A percentile compares a stretch with the other conserved stretches of the same genome.
Conservation (phyloP, 2,888 invertebrate genomes). For the Strigamia transsilvanica region DNA sequence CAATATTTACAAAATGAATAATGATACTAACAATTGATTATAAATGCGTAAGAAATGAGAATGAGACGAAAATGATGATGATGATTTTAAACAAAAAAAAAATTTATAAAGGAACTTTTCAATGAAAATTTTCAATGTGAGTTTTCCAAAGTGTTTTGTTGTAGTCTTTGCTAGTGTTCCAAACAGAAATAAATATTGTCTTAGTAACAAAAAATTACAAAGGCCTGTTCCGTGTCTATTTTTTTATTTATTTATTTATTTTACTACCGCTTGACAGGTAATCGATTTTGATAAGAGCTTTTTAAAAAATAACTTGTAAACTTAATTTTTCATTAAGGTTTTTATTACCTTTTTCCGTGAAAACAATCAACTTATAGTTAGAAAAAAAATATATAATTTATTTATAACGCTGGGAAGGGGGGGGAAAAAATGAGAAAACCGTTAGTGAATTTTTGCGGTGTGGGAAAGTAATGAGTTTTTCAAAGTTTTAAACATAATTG, state of each 20-base stretch:
- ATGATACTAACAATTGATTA: neutral
- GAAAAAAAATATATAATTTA: constrained; percentile 41
- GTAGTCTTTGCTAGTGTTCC: constrained; percentile 49
- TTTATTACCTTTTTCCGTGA: constrained; percentile 49
- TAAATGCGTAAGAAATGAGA: constrained; percentile 39
- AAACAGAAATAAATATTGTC: constrained; percentile 49
- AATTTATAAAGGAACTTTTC: constrained; percentile 49
- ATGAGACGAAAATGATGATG: constrained; percentile 36
- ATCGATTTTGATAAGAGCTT: constrained; percentile 47
- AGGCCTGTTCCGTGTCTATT: constrained; percentile 33
- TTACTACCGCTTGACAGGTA: constrained; percentile 27
- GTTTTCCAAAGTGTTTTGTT: constrained; percentile 43
- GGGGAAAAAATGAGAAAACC: constrained; percentile 4
- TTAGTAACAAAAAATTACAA: constrained; percentile 44
- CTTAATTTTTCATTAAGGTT: constrained; percentile 49
- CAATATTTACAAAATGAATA: constrained; percentile 38
- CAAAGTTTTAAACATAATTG: constrained; percentile 12
- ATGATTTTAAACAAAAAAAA: neutral
- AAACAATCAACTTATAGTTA: constrained; percentile 32
- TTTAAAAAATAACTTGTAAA: constrained; percentile 48
- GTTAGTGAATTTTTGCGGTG: constrained; percentile 26
- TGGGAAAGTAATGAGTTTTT: constrained; percentile 14
- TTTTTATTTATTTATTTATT: constrained; percentile 37
- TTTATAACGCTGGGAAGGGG: constrained; percentile 28
- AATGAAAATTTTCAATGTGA: constrained; percentile 36